Percentiles rank a stretch among this genome's conserved stretches.
Conservation (phyloP, 1,140 invertebrate species). For the Papilio machaon region DNA sequence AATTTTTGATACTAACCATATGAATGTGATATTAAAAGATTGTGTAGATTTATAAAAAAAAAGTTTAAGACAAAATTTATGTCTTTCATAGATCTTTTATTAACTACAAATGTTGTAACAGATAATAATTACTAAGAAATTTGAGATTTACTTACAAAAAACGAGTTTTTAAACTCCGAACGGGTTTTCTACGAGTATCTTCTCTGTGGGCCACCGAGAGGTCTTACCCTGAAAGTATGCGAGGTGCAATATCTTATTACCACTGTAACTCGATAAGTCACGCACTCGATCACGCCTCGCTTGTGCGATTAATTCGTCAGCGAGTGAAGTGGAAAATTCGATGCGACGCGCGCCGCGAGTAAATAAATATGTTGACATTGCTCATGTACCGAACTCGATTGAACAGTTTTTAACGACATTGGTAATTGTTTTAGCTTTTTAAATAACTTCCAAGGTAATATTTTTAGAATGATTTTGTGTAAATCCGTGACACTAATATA, state of each 20-base stretch:
- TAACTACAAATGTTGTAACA: neutral
- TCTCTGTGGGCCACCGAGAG: conserved; percentile 32
- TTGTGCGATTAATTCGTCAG: conserved; percentile 39
- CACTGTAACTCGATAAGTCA: conserved; percentile 39
- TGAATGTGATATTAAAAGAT: too few species aligned
- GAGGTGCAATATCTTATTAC: conserved; percentile 36
- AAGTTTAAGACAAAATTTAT: neutral
- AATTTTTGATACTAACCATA: too few species aligned
- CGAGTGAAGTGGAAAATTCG: conserved; percentile 36
- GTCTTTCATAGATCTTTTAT: neutral
- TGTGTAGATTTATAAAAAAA: too few species aligned
- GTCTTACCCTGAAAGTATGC: conserved; percentile 33
- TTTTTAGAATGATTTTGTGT: neutral
- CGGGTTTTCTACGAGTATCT: conserved; percentile 6
- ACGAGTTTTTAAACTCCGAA: neutral
- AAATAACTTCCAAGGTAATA: neutral
- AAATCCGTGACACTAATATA: too few species aligned
- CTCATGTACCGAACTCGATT: conserved; percentile 37
- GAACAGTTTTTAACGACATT: conserved; percentile 26
- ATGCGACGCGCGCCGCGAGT: conserved; percentile 33
- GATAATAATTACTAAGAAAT: neutral
- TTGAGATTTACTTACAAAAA: conserved; percentile 4
- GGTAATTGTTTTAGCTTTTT: conserved; percentile 29
- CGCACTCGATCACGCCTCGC: conserved; percentile 38
- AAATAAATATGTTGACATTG: conserved; percentile 40